phyloP scores from a whole-genome alignment of 2,888 invertebrate species.

The Drosophila ezoana region DNA sequence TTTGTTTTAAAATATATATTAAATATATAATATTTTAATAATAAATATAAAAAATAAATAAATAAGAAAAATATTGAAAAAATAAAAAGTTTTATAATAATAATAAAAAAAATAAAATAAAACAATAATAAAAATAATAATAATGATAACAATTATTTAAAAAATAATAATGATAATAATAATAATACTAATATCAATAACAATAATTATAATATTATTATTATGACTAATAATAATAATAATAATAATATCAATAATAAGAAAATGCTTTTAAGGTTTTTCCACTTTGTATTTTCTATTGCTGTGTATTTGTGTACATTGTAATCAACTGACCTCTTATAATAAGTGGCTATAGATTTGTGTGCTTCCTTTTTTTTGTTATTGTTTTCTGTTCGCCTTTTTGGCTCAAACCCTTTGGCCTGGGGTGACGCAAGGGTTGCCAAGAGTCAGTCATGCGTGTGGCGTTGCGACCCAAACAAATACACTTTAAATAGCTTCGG shows the following conservation, averaged over 20 bases:
- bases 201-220: not conserved
- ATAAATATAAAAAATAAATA: too few relatives aligned
- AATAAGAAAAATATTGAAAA: too few relatives aligned
- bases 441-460: constrained; percentile 71
- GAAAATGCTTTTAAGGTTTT: not conserved
- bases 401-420: constrained; percentile 21
- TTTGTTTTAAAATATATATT: too few relatives aligned
- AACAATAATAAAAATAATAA: too few relatives aligned
- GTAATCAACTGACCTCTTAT: constrained; percentile 11
- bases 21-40: too few relatives aligned
- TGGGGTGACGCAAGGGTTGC: constrained; percentile 24
- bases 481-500: constrained; percentile 61
- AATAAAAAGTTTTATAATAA: too few relatives aligned
- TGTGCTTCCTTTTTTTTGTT: constrained; percentile 25
- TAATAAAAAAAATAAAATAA: too few relatives aligned
- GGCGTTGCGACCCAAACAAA: constrained; percentile 58
- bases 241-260: too few relatives aligned
- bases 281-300: not conserved
- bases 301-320: constrained; percentile 24
- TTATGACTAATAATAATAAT: too few relatives aligned
- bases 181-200: too few relatives aligned
- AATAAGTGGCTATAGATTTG: constrained; percentile 37
- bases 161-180: too few relatives aligned
- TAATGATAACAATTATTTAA: too few relatives aligned
- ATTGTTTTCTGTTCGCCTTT: constrained; percentile 5